Percentiles rank a stretch among this genome's conserved stretches.
Conservation (phyloP, 2,888 invertebrate genomes). For the Meloe dianella region DNA sequence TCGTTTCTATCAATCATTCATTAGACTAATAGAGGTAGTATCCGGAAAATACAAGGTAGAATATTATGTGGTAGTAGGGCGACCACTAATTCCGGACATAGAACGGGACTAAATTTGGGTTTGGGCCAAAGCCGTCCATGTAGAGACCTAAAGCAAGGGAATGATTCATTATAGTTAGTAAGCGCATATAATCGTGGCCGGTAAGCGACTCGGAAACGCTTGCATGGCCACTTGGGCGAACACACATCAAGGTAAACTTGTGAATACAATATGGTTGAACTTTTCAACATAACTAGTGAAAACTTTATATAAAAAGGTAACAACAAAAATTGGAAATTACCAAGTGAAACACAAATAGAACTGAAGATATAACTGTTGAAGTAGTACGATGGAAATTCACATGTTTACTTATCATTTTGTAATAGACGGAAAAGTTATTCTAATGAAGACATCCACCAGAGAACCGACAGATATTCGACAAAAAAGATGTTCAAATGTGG, state of each 20-base stretch:
- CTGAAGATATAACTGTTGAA: background rate
- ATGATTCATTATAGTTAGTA: slow-evolving; percentile 45
- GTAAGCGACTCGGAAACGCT: slow-evolving; percentile 45
- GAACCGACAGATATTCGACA: no score
- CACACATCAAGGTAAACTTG: background rate
- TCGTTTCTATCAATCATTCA: background rate
- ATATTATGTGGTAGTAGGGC: no score
- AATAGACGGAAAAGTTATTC: background rate
- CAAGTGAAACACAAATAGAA: background rate
- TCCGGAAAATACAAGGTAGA: background rate
- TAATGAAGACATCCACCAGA: background rate
- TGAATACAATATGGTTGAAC: background rate
- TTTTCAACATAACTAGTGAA: background rate
- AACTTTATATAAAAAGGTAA: background rate
- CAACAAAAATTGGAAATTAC: background rate
- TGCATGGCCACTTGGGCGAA: slow-evolving; percentile 17
- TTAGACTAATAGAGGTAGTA: background rate
- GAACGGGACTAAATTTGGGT: slow-evolving; percentile 39
- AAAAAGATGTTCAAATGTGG: background rate
- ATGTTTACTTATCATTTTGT: background rate
- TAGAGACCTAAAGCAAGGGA: slow-evolving; percentile 33
- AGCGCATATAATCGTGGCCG: slow-evolving; percentile 44
- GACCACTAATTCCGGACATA: slow-evolving; percentile 34
- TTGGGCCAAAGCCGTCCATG: slow-evolving; percentile 39
- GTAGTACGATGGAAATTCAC: background rate